Conservation (phyloP, 2,888 invertebrate species). For the Lamellibrachia satsuma region DNA sequence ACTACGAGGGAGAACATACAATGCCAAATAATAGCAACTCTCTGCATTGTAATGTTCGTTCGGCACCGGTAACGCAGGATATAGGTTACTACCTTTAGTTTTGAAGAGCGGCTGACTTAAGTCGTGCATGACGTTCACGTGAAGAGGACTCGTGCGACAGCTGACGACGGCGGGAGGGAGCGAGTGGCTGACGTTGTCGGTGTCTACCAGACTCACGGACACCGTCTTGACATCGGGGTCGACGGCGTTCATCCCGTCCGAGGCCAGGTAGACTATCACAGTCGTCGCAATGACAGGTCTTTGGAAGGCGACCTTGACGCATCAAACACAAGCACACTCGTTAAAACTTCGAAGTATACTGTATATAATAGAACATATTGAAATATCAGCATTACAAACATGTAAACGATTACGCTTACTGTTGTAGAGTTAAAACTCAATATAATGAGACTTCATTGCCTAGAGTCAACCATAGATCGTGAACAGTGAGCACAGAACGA, state of each 20-base stretch:
- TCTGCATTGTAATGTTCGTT: neutral
- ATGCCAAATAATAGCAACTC: no score
- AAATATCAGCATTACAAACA: no score
- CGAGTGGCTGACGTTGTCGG: constrained; percentile 35
- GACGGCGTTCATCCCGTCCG: constrained; percentile 47
- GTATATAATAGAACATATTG: neutral
- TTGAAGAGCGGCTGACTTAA: constrained; percentile 51
- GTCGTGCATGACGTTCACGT: constrained; percentile 50
- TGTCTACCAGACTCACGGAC: constrained; percentile 45
- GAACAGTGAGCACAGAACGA: neutral
- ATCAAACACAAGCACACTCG: neutral
- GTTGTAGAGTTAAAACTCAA: no score
- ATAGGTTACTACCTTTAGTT: constrained; percentile 46
- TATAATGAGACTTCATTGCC: neutral
- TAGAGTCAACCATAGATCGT: neutral
- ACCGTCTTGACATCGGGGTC: constrained; percentile 30
- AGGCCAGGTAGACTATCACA: constrained; percentile 52
- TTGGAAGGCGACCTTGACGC: constrained; percentile 47
- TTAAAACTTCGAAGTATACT: neutral
- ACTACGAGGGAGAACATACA: no score
- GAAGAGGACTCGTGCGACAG: constrained; percentile 48
- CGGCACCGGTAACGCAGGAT: neutral
- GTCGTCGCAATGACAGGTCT: constrained; percentile 51
- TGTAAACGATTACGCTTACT: no score
- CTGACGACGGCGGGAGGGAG: constrained; percentile 41